Evolutionary conservation across 53 echinoderm and acorn worm genomes (phyloP), one percentile per base, ranked within the genome.

Genomic region (Echinometra lucunter): DNA sequence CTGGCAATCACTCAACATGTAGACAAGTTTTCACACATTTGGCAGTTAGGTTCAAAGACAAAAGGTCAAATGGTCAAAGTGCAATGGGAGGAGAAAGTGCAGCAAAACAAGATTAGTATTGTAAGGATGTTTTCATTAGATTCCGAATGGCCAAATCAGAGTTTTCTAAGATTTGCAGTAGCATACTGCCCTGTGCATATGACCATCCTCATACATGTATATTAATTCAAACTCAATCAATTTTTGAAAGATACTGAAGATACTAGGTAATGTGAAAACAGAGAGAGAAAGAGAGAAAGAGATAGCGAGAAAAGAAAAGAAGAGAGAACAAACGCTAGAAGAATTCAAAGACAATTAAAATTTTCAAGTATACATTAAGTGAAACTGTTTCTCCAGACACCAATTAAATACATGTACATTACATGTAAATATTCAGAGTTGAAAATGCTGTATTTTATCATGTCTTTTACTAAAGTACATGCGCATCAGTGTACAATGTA

Each of bases 21-120:
- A 19, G 6, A 17, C 13, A 74, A 74, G 2, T 74, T 74, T 74
- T 42, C 78, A 78, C 78, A 78, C 78, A 40, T 78, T 40, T 30
- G 78, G 40, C 35, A 42, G 78, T n/a, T n/a, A n/a, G 21, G 49
- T 85, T 85, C 85, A 85, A 85, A 85, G 85, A 45, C n/a, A 85
- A 85, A 85, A 49, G 85, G 47, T 81, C 81, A 81, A 8, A 15
- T 42, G 81, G 81, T 85, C 85, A 85, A 53, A 85, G 85, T n/a
- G 85, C 85, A 47, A 13, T 42, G 11, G 6, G 85, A 85, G n/a
- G 85, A 85, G 85, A 85, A 85, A 85, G 85, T 85, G 85, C 85
- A 85, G 49, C 49, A 49, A 85, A 85, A 85, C 85, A 85, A 44
- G 44, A 44, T 44, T 4, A 25, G 81, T 44, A 19, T 81, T 21